Conservation (phyloP, 2,113 vertebrate genomes). For the Aegotheles bennettii region DNA sequence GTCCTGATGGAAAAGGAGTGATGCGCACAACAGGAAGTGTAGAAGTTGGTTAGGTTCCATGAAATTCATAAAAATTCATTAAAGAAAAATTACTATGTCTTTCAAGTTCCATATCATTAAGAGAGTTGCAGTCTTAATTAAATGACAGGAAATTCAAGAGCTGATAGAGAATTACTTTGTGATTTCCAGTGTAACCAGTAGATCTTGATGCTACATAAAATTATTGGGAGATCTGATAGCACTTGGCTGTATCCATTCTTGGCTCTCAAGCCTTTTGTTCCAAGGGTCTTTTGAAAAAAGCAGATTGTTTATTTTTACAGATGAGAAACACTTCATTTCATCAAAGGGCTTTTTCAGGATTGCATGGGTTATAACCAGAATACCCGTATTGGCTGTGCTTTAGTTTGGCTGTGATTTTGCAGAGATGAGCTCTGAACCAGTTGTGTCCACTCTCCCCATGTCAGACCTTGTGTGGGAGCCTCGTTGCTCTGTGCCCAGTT, state of each 20-base stretch:
- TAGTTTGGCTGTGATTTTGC: not conserved
- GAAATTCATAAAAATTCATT: not conserved
- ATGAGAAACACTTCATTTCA: not conserved
- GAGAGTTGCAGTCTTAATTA: not conserved
- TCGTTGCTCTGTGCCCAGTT: accelerated
- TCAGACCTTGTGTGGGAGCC: not conserved
- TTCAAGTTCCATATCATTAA: not conserved
- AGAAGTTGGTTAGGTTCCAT: not conserved
- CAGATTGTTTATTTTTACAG: not conserved
- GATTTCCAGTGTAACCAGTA: not conserved
- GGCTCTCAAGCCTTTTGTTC: not conserved
- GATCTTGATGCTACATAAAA: not conserved
- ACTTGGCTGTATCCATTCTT: not conserved
- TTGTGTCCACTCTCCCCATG: not conserved
- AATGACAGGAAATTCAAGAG: not conserved
- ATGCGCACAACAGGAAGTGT: not conserved
- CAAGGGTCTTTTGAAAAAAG: not conserved
- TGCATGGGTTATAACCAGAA: not conserved
- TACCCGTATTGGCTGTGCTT: not conserved
- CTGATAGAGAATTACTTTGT: not conserved
- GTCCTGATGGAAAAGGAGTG: not conserved
- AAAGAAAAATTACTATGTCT: not conserved
- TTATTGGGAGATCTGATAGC: not conserved
- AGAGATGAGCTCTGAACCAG: not conserved
- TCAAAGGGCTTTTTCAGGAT: not conserved